These are phyloP conservation scores for Archips crataeganus DNA, from an alignment of 2,888 invertebrate species.

Conservation along the genomic window DNA sequence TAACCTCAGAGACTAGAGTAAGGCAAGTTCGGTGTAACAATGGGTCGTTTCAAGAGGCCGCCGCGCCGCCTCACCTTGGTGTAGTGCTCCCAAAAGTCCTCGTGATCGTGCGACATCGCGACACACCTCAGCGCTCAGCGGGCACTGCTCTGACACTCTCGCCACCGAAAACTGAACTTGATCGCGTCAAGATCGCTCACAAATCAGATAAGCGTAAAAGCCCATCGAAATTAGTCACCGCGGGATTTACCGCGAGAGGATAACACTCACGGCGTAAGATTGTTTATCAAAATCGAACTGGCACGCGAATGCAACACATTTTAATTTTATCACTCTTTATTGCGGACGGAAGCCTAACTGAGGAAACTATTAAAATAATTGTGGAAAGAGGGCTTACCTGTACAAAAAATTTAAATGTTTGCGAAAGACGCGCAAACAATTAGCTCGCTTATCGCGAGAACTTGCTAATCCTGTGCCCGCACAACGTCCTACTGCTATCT, in stretches of 20 bases:
- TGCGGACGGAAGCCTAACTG: not conserved
- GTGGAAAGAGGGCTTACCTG: conserved; percentile 32
- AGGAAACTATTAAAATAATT: not conserved
- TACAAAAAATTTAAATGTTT: conserved; percentile 38
- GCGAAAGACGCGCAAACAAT: conserved; percentile 32
- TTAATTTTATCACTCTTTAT: not conserved
- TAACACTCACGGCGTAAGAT: conserved; percentile 26
- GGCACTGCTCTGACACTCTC: conserved; percentile 6
- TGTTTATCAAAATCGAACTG: conserved; percentile 2
- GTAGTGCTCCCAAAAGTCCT: conserved; percentile 21
- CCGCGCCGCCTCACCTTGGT: conserved; percentile 26
- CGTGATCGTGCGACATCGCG: conserved; percentile 10
- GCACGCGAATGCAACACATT: not conserved
- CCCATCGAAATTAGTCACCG: conserved; percentile 34
- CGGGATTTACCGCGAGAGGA: conserved; percentile 29
- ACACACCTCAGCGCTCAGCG: not conserved
- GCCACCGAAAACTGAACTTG: conserved; percentile 1
- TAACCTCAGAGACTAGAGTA: too few relatives aligned
- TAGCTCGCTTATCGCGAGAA: conserved; percentile 24
- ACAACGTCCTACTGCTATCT: conserved; percentile 11
- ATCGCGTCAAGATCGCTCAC: not conserved
- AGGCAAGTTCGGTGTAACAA: not conserved
- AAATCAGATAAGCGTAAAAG: conserved; percentile 9
- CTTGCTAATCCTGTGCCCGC: conserved; percentile 21
- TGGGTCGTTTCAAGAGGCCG: not conserved